phyloP scores from a whole-genome alignment of 2,797 vertebrate species.

The Poeciliopsis paucimaculata region DNA sequence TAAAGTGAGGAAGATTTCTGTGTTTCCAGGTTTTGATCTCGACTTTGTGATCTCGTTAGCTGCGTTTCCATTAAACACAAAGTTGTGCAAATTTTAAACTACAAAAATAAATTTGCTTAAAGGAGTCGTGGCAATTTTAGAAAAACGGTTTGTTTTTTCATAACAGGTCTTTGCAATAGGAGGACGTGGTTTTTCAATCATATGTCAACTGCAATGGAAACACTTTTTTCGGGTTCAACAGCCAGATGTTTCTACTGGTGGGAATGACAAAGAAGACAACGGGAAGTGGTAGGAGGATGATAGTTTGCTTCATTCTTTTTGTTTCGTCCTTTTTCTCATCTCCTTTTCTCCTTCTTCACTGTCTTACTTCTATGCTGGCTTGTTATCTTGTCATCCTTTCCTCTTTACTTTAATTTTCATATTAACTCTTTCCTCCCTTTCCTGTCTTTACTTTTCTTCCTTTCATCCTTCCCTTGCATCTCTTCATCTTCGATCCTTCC shows the following conservation, averaged over 20 bases:
- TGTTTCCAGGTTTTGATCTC: not conserved
- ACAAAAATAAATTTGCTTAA: no score
- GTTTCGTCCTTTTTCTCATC: not conserved
- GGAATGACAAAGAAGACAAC: no score
- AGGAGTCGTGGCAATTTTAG: no score
- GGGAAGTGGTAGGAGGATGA: no score
- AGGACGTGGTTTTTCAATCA: no score
- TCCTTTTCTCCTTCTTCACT: not conserved
- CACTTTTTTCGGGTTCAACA: no score
- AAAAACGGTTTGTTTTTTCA: no score
- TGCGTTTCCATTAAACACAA: no score
- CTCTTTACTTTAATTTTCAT: not conserved
- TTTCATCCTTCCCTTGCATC: not conserved
- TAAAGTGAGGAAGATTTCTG: not conserved
- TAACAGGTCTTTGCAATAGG: no score
- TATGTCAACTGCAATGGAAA: no score
- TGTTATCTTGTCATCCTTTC: not conserved
- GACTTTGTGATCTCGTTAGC: not conserved
- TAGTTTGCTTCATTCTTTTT: not conserved
- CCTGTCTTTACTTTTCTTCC: not conserved
- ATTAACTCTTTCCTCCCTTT: not conserved
- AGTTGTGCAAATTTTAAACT: no score
- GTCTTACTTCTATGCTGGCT: not conserved
- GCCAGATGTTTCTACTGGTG: no score
- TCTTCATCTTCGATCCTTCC: not conserved